Evolutionary conservation across 1,140 invertebrate genomes (phyloP).

Genomic region (Zaprionus africanus): DNA sequence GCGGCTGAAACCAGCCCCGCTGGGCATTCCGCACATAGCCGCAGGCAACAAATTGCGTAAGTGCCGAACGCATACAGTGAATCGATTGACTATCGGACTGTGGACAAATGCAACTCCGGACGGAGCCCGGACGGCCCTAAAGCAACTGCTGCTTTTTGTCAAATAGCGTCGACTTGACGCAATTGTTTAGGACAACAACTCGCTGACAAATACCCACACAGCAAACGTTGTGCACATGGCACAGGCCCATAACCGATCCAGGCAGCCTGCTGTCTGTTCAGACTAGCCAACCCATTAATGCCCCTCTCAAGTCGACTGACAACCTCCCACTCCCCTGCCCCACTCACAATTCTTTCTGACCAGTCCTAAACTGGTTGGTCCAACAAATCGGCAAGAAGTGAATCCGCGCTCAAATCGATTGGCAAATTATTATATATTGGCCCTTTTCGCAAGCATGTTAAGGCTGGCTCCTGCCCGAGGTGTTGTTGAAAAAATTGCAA

Average conservation of each 20-base stretch:
- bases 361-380: slow-evolving; percentile 43
- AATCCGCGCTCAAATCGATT: slow-evolving; percentile 75
- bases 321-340: neutral
- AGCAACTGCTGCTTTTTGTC: slow-evolving; percentile 42
- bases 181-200: slow-evolving; percentile 72
- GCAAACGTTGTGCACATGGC: neutral
- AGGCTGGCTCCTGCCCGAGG: slow-evolving; percentile 57
- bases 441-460: slow-evolving; percentile 50
- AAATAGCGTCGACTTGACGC: slow-evolving; percentile 60
- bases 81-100: slow-evolving; percentile 38
- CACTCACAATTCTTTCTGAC: neutral
- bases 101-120: slow-evolving; percentile 20
- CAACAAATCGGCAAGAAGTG: slow-evolving; percentile 65
- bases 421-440: slow-evolving; percentile 78
- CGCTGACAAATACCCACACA: slow-evolving; percentile 53
- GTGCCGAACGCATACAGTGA: slow-evolving; percentile 47
- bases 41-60: slow-evolving; percentile 70
- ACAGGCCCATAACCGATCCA: slow-evolving; percentile 27
- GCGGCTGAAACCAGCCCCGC: slow-evolving; percentile 63
- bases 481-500: slow-evolving; percentile 72
- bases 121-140: slow-evolving; percentile 20
- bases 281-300: slow-evolving; percentile 37
- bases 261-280: slow-evolving; percentile 4
- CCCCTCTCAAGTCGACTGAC: slow-evolving; percentile 12
- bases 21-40: slow-evolving; percentile 53